Conservation (phyloP, 2,797 vertebrate species). For the Danionella dracula region DNA sequence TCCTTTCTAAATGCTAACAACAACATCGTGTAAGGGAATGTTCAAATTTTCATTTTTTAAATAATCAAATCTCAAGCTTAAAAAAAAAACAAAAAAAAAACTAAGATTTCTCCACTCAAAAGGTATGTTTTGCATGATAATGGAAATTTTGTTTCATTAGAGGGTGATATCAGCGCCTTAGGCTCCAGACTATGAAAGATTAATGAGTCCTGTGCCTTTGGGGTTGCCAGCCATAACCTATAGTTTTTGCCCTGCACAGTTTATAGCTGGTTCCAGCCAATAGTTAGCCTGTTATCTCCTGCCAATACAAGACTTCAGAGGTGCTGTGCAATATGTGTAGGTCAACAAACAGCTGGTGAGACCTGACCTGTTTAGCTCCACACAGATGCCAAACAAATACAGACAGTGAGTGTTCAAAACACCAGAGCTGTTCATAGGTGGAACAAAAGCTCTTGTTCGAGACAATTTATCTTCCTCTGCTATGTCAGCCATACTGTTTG, state of each 20-base stretch:
- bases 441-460: not conserved
- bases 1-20: no score
- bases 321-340: slow-evolving; percentile 33
- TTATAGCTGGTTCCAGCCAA: not conserved
- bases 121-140: slow-evolving; percentile 27
- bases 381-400: slow-evolving; percentile 46
- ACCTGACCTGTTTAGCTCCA: slow-evolving; percentile 32
- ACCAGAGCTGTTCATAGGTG: not conserved
- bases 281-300: slow-evolving; percentile 24
- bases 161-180: slow-evolving; percentile 16
- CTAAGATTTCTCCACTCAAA: slow-evolving; percentile 31
- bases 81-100: not conserved
- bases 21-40: no score
- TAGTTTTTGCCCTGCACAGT: slow-evolving; percentile 8
- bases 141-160: slow-evolving; percentile 44
- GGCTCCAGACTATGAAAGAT: slow-evolving; percentile 34
- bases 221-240: slow-evolving; percentile 38
- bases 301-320: slow-evolving; percentile 28
- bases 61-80: slow-evolving; percentile 21
- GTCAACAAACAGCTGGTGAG: slow-evolving; percentile 63
- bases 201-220: slow-evolving; percentile 23
- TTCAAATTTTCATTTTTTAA: not conserved
- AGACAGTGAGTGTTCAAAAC: not conserved
- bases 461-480: no score
- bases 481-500: no score